These are phyloP conservation scores for Nephrotoma appendiculata DNA, from an alignment of 2,888 invertebrate species.

Conservation along the genomic window DNA sequence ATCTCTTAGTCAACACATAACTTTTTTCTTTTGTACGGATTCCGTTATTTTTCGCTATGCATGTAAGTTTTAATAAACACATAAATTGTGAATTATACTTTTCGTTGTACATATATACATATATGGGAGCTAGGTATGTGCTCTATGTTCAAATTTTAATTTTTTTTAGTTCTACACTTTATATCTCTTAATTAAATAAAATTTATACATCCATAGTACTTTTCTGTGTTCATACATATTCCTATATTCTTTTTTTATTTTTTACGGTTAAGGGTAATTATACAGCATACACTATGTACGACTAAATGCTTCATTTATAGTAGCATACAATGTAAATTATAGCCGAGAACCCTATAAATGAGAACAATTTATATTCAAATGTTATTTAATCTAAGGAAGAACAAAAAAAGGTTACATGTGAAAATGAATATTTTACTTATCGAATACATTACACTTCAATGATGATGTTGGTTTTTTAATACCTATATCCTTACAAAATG, in stretches of 20 bases:
- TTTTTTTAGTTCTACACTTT: background rate
- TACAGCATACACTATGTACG: background rate
- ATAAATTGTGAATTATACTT: background rate
- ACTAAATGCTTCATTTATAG: background rate
- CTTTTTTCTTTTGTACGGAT: background rate
- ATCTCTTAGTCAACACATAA: background rate
- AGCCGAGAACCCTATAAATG: background rate
- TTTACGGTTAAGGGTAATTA: background rate
- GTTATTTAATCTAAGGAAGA: background rate
- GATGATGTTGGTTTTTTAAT: background rate
- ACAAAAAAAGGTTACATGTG: background rate
- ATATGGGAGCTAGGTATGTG: background rate
- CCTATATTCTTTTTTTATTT: background rate
- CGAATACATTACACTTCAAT: background rate
- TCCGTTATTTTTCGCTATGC: background rate
- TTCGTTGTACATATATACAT: background rate
- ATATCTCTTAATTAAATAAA: background rate
- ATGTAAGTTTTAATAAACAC: background rate
- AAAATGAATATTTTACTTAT: background rate
- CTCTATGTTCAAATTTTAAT: background rate
- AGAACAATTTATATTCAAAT: background rate
- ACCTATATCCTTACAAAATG: background rate
- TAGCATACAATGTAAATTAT: background rate
- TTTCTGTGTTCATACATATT: background rate
- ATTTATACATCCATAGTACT: background rate